A percentile compares a stretch with the other conserved stretches of the same genome.
Evolutionary conservation across 2,888 invertebrate species (phyloP).

Genomic region (Erpobdella octoculata): DNA sequence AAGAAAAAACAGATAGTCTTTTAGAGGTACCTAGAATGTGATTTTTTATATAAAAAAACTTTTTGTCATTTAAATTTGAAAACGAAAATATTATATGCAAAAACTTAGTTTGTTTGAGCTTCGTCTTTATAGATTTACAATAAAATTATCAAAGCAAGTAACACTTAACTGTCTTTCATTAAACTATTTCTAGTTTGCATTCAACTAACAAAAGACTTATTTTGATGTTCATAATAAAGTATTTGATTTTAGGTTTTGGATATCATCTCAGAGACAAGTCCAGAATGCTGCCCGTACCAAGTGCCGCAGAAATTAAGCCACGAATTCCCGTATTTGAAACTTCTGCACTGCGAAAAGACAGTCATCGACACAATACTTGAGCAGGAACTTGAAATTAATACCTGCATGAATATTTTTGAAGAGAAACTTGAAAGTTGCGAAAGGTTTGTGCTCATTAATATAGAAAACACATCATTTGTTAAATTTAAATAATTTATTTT

Average conservation of each 20-base stretch:
- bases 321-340: slow-evolving; percentile 56
- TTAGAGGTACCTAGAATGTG: no score
- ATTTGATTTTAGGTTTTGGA: slow-evolving; percentile 65
- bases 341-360: slow-evolving; percentile 67
- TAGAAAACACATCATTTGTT: background rate
- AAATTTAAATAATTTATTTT: background rate
- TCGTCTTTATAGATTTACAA: no score
- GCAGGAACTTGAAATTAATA: slow-evolving; percentile 75
- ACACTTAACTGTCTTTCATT: no score
- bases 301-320: slow-evolving; percentile 72
- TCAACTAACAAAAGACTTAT: no score
- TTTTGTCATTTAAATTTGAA: no score
- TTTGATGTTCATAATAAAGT: no score
- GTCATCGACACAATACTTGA: slow-evolving; percentile 75
- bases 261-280: slow-evolving; percentile 82
- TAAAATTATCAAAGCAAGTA: no score
- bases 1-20: no score
- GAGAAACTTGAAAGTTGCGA: background rate
- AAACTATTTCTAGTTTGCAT: no score
- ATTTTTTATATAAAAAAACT: no score
- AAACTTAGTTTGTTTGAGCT: no score
- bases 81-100: no score
- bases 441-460: background rate
- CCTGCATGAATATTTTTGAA: slow-evolving; percentile 46
- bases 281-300: slow-evolving; percentile 68